Percentiles rank a stretch among this genome's conserved stretches.
phyloP scores from a whole-genome alignment of 2,113 vertebrate genomes.

The Erythrolamprus reginae region DNA sequence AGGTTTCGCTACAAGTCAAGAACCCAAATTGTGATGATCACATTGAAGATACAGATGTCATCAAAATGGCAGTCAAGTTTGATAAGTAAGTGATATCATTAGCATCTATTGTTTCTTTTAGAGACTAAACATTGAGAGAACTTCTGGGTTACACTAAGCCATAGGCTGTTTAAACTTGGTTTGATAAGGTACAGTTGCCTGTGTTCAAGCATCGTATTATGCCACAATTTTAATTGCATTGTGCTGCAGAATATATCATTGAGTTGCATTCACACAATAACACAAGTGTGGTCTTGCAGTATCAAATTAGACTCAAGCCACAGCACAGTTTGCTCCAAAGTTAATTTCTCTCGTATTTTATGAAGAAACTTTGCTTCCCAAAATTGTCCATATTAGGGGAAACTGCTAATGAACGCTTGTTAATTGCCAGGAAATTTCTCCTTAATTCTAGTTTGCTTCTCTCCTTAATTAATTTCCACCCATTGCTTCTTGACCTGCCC shows the following conservation, averaged over 20 bases:
- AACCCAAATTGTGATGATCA: slow-evolving; percentile 48
- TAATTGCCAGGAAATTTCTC: no score
- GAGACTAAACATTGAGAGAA: not conserved
- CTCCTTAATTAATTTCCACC: no score
- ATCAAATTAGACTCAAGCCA: no score
- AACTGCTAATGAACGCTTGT: no score
- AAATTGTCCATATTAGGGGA: no score
- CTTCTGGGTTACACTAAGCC: not conserved
- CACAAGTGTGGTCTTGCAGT: no score
- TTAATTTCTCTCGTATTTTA: no score
- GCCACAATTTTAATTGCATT: not conserved
- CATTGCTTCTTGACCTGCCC: no score
- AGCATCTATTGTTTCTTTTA: not conserved
- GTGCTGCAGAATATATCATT: not conserved
- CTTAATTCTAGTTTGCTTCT: no score
- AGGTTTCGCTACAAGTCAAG: slow-evolving; percentile 55
- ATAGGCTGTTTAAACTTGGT: not conserved
- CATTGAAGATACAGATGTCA: slow-evolving; percentile 71
- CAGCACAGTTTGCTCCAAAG: no score
- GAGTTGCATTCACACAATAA: no score
- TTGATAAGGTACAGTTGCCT: not conserved
- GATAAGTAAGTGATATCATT: slow-evolving; percentile 73
- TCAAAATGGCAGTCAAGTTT: slow-evolving; percentile 86
- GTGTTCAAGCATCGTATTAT: not conserved
- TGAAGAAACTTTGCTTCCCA: no score